Evolutionary conservation across 2,888 invertebrate genomes (phyloP), one percentile per base, ranked within the genome.

Genomic region (Trissolcus japonicus): DNA sequence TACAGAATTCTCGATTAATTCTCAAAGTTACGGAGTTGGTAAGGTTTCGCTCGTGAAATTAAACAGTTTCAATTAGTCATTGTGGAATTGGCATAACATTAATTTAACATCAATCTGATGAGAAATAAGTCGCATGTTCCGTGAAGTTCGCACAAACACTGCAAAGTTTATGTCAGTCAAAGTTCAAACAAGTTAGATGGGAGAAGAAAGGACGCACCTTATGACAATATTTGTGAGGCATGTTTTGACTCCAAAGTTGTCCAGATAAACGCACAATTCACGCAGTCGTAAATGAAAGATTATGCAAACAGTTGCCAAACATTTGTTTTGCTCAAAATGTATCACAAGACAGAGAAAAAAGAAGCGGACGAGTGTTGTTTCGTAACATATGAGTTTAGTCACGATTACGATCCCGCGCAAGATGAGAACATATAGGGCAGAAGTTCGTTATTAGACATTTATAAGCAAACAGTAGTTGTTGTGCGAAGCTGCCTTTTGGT

Each of bases 71-170:
- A 7, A 46, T 46, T 46, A 46, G 14, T 46, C 46, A 46, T 14
- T 14, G 2, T 16, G 46, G 9, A 16, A 46, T 46, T 46, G 14
- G 16, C 16, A 16, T 16, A 14, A 46, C 14, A 46, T 46, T 46
- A 48, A 14, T 14, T 48, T 17, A 57, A 61, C 46, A 40, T 2
- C 14, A 62, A 41, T 43, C 17, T 17, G 41, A 41, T 73, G 65
- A 53, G 73, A 66, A 61, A 66, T 66, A 61, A 73, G 66, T 66
- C 73, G 61, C 43, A 41, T 48, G 73, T 66, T 51, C 55, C 3
- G 13, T 35, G 25, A 66, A 66, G 61, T 73, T 73, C 65, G 21
- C 7, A 16, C 61, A 67, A 67, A 67, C 74, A 74, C 11, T 21
- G 35, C 19, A 57, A 73, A 73, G 50, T 73, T 73, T 59, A 51